A percentile compares a stretch with the other conserved stretches of the same genome.
Evolutionary conservation across 2,797 vertebrate genomes (phyloP).

Genomic region (Rhynchotus rufescens): DNA sequence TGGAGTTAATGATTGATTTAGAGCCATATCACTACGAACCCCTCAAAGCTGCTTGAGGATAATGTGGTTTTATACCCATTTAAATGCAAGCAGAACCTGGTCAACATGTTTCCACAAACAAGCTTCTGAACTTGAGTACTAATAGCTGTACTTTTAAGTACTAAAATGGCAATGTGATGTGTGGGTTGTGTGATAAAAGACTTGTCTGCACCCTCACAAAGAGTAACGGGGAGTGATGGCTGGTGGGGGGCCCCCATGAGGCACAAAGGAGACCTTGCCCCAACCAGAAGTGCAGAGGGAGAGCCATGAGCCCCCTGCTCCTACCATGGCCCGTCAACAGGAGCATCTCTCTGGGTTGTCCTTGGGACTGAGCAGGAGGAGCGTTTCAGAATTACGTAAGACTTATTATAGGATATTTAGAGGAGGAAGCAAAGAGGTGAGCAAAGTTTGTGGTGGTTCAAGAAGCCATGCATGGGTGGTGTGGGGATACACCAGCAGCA

Average conservation of each 20-base stretch:
- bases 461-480: background rate
- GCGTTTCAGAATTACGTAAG: background rate
- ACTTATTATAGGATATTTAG: background rate
- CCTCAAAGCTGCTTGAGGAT: background rate
- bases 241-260: background rate
- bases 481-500: background rate
- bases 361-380: background rate
- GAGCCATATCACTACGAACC: background rate
- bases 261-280: background rate
- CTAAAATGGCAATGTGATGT: slow-evolving; percentile 38
- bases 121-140: background rate
- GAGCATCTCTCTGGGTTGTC: too few species aligned
- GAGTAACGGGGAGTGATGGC: background rate
- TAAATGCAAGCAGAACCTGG: slow-evolving; percentile 3
- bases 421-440: background rate
- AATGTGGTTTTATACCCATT: background rate
- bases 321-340: too few species aligned
- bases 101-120: slow-evolving; percentile 18
- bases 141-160: slow-evolving; percentile 12
- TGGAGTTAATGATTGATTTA: background rate
- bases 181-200: background rate
- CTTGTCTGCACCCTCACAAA: background rate
- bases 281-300: accelerated
- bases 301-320: accelerated
- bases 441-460: background rate